Conservation (phyloP, 37 sponge, comb jelly and placozoan species). For the Chondrosia reniformis region DNA sequence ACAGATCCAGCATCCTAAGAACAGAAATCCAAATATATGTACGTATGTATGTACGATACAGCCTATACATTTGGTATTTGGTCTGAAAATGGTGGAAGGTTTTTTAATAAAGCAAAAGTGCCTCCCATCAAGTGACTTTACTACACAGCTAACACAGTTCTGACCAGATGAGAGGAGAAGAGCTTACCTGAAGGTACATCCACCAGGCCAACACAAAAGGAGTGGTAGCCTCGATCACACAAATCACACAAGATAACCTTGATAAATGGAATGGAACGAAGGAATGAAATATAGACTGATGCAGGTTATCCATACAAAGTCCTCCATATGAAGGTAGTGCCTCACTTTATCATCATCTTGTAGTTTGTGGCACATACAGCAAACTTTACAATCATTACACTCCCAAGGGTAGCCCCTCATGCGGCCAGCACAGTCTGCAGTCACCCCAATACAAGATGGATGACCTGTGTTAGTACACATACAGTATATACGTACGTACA, state of each 20-base stretch:
- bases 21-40: too few species aligned
- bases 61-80: too few species aligned
- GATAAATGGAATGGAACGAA: not conserved
- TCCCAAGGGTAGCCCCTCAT: constrained; percentile 6
- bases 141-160: too few species aligned
- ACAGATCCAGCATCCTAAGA: too few species aligned
- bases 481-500: not conserved
- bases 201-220: constrained; percentile 76
- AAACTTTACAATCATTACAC: constrained; percentile 20
- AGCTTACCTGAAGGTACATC: constrained; percentile 72
- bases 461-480: not conserved
- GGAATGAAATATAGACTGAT: not conserved
- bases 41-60: too few species aligned
- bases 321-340: not conserved
- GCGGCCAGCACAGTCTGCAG: not conserved
- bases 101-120: too few species aligned
- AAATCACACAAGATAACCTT: constrained; percentile 88
- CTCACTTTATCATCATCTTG: constrained; percentile 5
- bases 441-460: constrained; percentile 10
- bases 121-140: too few species aligned
- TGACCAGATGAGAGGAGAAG: too few species aligned
- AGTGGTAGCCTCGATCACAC: constrained; percentile 96
- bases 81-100: too few species aligned
- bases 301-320: too few species aligned
- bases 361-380: constrained; percentile 10